Conservation (phyloP, 2,888 invertebrate species). For the Nemurella pictetii region DNA sequence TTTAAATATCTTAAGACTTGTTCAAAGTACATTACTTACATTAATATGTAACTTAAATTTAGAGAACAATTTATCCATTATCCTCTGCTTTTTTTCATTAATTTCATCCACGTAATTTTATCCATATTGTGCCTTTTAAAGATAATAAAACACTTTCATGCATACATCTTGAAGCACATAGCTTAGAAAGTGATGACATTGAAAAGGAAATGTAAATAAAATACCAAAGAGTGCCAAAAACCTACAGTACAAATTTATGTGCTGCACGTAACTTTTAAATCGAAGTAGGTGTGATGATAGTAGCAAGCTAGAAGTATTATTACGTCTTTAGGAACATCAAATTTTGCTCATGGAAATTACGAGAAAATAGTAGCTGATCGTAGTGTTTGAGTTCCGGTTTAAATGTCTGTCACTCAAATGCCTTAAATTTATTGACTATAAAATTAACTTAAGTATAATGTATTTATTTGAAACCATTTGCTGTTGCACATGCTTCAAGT, state of each 20-base stretch:
- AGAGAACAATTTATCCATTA: conserved; percentile 7
- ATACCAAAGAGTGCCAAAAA: conserved; percentile 36
- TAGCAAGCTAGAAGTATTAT: background rate
- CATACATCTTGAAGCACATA: background rate
- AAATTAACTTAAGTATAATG: background rate
- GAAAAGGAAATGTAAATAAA: conserved; percentile 1
- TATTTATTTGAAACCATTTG: background rate
- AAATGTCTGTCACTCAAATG: background rate
- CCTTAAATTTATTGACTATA: background rate
- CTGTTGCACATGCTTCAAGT: background rate
- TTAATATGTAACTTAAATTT: background rate
- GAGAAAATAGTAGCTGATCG: background rate
- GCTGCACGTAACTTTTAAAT: conserved; percentile 15
- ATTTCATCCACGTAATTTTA: conserved; percentile 2
- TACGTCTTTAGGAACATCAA: conserved; percentile 2
- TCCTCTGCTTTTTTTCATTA: background rate
- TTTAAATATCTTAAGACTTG: background rate
- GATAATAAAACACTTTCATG: conserved; percentile 9
- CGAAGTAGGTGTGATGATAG: background rate
- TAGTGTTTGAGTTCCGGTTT: background rate
- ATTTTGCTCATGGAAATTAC: background rate
- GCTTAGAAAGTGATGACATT: conserved; percentile 10
- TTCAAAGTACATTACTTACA: background rate
- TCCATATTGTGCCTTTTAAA: conserved; percentile 36
- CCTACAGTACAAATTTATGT: conserved; percentile 24